These are phyloP conservation scores for Papilio polyxenes DNA, from an alignment of 1,140 invertebrate genomes.

Conservation along the genomic window DNA sequence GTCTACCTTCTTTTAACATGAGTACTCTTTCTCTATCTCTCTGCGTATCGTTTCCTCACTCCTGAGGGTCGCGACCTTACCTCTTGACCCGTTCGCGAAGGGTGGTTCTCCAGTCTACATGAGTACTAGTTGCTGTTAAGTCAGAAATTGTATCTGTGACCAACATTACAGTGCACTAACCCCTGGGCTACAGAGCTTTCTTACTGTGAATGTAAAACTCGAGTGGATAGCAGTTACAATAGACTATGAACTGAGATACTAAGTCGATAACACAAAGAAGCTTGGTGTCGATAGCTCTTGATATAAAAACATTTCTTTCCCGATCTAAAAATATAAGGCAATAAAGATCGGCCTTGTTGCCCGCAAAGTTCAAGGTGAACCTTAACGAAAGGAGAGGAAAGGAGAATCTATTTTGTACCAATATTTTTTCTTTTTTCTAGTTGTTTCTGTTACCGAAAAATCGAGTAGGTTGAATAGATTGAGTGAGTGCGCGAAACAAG, in stretches of 20 bases:
- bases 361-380: conserved; percentile 12
- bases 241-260: not conserved
- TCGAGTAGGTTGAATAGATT: not conserved
- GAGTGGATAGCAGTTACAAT: not conserved
- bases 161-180: not conserved
- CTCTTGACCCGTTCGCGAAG: too few relatives aligned
- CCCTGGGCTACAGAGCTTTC: not conserved
- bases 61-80: too few relatives aligned
- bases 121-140: too few relatives aligned
- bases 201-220: not conserved
- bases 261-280: not conserved
- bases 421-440: not conserved
- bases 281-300: not conserved
- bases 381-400: not conserved
- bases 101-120: not conserved
- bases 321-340: conserved; percentile 1
- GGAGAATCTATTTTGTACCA: not conserved
- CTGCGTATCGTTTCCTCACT: too few relatives aligned
- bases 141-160: not conserved
- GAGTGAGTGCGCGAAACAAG: not conserved
- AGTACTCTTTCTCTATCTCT: too few relatives aligned
- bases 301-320: not conserved
- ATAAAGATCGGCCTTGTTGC: conserved; percentile 7
- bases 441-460: not conserved
- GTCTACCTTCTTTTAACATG: not conserved